phyloP scores from a whole-genome alignment of 1,140 invertebrate genomes.

The Philotrypesis tridentata region DNA sequence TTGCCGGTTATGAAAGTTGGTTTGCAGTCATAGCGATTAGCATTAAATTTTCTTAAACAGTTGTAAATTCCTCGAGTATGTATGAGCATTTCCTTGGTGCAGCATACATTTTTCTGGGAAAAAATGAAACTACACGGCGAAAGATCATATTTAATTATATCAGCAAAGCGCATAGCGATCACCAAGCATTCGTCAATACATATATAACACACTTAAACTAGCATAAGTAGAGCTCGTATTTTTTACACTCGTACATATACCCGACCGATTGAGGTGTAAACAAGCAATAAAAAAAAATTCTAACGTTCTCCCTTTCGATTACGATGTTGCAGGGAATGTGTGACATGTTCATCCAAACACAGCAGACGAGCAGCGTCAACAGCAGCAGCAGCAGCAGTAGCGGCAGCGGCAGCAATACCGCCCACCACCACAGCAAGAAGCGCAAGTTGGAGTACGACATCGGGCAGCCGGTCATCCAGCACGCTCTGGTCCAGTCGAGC shows the following conservation, averaged over 20 bases:
- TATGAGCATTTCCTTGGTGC: neutral
- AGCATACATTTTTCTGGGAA: no score
- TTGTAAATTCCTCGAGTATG: no score
- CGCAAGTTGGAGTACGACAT: conserved; percentile 77
- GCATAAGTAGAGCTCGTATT: no score
- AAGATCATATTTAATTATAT: no score
- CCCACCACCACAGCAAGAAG: conserved; percentile 73
- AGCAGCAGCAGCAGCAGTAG: conserved; percentile 73
- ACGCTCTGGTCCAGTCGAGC: conserved; percentile 71
- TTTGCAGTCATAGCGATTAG: neutral
- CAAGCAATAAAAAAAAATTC: neutral
- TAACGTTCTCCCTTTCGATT: neutral
- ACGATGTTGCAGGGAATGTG: conserved; percentile 78
- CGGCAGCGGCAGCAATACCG: conserved; percentile 70
- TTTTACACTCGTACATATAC: no score
- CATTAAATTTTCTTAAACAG: neutral
- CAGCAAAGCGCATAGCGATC: no score
- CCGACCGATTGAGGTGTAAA: neutral
- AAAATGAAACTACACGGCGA: no score
- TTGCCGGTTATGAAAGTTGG: neutral
- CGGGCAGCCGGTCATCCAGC: conserved; percentile 72
- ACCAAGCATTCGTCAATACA: no score
- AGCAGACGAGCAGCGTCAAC: conserved; percentile 77
- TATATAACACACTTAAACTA: no score
- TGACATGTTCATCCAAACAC: conserved; percentile 84